These are phyloP conservation scores for Meghimatium bilineatum DNA, from an alignment of 2,888 invertebrate species.

Conservation along the genomic window DNA sequence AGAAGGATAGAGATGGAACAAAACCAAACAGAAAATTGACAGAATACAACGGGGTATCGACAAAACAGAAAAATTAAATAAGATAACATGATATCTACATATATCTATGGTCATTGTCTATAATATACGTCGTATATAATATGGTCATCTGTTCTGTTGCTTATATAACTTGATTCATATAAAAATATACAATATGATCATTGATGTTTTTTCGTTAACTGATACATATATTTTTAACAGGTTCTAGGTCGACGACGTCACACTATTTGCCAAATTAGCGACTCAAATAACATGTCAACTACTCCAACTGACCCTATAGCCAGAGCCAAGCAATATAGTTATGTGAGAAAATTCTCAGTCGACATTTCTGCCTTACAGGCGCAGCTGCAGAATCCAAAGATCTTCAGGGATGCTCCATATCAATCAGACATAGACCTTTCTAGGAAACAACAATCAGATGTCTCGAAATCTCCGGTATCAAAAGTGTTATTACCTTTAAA, in stretches of 20 bases:
- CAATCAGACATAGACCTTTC: conserved; percentile 62
- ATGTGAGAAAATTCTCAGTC: conserved; percentile 75
- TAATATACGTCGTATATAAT: too few species aligned
- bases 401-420: conserved; percentile 64
- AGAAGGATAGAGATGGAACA: too few species aligned
- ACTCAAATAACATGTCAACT: conserved; percentile 56
- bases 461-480: neutral
- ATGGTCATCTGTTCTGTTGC: too few species aligned
- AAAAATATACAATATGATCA: neutral
- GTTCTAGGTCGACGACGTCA: conserved; percentile 68
- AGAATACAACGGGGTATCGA: too few species aligned
- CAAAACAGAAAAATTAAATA: too few species aligned
- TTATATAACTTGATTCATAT: too few species aligned
- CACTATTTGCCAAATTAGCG: conserved; percentile 70
- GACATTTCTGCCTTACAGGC: conserved; percentile 75
- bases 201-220: neutral
- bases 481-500: conserved; percentile 46
- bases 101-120: too few species aligned
- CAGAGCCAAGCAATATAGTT: conserved; percentile 71
- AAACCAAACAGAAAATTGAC: too few species aligned
- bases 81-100: too few species aligned
- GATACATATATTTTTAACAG: conserved; percentile 1
- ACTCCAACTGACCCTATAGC: conserved; percentile 54
- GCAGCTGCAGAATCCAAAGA: conserved; percentile 75
- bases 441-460: conserved; percentile 25